These are phyloP conservation scores for Cyclina sinensis DNA, from an alignment of 1,140 invertebrate genomes.

Conservation along the genomic window DNA sequence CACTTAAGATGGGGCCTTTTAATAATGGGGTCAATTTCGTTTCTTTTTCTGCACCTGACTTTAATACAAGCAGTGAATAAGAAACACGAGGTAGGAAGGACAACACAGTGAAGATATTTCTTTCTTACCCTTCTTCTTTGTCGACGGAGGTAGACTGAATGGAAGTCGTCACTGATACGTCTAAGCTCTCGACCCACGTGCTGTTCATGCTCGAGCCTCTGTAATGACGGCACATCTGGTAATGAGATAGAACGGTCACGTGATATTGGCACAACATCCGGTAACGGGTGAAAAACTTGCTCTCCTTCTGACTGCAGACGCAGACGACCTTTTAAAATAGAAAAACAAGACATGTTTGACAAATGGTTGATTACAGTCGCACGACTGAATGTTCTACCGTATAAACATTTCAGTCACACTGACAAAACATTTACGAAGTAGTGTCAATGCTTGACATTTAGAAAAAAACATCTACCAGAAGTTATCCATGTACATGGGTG, in stretches of 20 bases:
- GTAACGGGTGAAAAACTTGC: constrained; percentile 4
- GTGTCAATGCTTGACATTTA: not conserved
- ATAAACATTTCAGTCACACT: not conserved
- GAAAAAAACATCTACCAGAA: no score
- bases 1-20: no score
- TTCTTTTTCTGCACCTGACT: no score
- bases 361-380: not conserved
- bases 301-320: constrained; percentile 20
- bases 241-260: constrained; percentile 58
- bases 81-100: no score
- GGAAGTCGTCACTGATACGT: constrained; percentile 63
- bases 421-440: not conserved
- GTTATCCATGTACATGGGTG: no score
- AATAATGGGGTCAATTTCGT: no score
- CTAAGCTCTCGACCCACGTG: constrained; percentile 56
- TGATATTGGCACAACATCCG: constrained; percentile 64
- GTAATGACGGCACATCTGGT: constrained; percentile 62
- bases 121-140: not conserved
- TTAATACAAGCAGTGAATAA: no score
- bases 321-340: not conserved
- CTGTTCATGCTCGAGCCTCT: constrained; percentile 23
- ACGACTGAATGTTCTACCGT: not conserved
- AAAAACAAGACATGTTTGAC: not conserved
- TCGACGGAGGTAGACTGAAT: constrained; percentile 40
- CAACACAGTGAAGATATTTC: no score